Evolutionary conservation across 1,140 invertebrate species (phyloP).

Genomic region (Augochlora pura): DNA sequence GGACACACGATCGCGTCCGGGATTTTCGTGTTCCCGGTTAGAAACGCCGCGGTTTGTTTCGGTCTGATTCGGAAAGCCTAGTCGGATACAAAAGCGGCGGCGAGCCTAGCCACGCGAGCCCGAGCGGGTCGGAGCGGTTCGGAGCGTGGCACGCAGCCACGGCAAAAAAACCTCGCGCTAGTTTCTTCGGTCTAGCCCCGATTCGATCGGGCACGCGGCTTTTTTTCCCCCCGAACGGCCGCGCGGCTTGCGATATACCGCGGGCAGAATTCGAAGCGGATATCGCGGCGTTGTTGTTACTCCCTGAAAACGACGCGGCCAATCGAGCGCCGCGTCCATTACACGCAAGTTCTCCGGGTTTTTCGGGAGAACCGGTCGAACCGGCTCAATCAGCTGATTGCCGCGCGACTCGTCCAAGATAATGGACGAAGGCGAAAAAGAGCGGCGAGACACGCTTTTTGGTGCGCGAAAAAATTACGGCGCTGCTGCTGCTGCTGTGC

Average conservation of each 20-base stretch:
- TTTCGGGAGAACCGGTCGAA: neutral
- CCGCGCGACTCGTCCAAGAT: slow-evolving; percentile 1
- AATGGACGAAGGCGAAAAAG: neutral
- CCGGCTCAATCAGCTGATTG: slow-evolving; percentile 35
- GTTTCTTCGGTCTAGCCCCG: neutral
- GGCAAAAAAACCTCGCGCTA: neutral
- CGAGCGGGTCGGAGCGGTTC: neutral
- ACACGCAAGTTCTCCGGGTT: neutral
- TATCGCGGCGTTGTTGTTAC: too few species aligned
- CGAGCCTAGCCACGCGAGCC: slow-evolving; percentile 6
- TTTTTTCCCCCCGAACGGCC: too few species aligned
- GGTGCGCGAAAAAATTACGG: too few species aligned
- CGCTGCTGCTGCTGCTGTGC: too few species aligned
- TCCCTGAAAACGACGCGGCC: too few species aligned
- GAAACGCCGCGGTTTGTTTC: slow-evolving; percentile 68
- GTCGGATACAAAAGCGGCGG: slow-evolving; percentile 16
- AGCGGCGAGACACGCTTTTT: too few species aligned
- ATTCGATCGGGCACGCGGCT: slow-evolving; percentile 25
- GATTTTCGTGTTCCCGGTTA: slow-evolving; percentile 35
- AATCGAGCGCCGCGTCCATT: too few species aligned
- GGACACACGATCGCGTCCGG: too few species aligned
- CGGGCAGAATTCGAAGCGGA: too few species aligned
- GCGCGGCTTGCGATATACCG: too few species aligned
- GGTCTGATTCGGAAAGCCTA: slow-evolving; percentile 70
- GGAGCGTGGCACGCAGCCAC: neutral